Percentiles rank a stretch among this genome's conserved stretches.
Conservation (phyloP, 1,140 invertebrate genomes). For the Pentalonia nigronervosa region DNA sequence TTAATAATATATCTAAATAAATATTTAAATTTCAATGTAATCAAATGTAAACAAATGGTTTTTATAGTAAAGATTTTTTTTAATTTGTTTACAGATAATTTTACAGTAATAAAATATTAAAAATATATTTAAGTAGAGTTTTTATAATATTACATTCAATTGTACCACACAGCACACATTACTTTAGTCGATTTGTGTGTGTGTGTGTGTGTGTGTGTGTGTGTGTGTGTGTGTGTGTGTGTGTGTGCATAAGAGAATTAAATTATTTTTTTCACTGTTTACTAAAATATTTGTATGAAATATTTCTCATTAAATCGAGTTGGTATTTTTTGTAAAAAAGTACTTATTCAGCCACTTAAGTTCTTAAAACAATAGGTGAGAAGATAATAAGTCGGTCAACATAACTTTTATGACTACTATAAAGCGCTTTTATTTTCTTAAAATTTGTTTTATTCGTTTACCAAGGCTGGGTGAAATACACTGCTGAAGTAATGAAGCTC, state of each 20-base stretch:
- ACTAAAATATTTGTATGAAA: neutral
- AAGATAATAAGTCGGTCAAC: neutral
- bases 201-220: neutral
- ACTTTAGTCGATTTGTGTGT: neutral
- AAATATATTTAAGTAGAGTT: neutral
- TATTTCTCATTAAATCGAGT: neutral
- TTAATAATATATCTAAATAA: neutral
- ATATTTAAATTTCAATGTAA: neutral
- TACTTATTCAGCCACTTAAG: neutral
- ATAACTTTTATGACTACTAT: neutral
- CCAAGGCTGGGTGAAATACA: constrained; percentile 57
- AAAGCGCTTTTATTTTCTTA: neutral
- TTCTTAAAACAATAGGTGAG: neutral
- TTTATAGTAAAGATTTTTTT: neutral
- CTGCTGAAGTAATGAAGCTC: constrained; percentile 59
- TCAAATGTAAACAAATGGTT: neutral
- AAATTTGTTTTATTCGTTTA: constrained; percentile 15
- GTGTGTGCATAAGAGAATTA: neutral
- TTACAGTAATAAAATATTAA: neutral
- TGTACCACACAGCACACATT: neutral
- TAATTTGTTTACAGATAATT: neutral
- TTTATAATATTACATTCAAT: neutral
- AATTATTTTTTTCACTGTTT: neutral
- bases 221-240: neutral
- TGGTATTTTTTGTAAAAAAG: neutral